Evolutionary conservation across 2,888 invertebrate species (phyloP).

Genomic region (Rhagonycha fulva): DNA sequence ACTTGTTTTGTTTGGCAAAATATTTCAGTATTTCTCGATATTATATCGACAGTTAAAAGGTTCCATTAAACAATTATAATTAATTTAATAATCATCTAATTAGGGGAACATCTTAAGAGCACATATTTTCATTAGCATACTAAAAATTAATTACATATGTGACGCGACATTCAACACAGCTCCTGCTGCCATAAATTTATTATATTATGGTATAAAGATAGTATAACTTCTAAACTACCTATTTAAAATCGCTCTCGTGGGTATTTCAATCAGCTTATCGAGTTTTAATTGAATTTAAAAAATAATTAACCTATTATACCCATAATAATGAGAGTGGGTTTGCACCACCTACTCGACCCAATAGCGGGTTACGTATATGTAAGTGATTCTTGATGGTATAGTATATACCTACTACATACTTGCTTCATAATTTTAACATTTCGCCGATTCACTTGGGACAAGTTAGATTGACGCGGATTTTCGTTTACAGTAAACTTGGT

Average conservation of each 20-base stretch:
- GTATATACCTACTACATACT: background rate
- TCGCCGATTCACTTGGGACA: background rate
- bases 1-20: background rate
- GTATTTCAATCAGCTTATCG: conserved; percentile 40
- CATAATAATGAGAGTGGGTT: conserved; percentile 15
- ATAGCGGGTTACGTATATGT: conserved; percentile 4
- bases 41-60: background rate
- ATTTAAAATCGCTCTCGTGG: conserved; percentile 33
- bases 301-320: conserved; percentile 27
- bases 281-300: conserved; percentile 33
- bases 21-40: background rate
- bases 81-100: background rate
- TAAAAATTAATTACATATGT: conserved; percentile 41
- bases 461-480: background rate
- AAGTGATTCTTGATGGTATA: background rate
- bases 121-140: conserved; percentile 39
- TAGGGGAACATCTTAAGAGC: conserved; percentile 1
- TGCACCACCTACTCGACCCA: conserved; percentile 15
- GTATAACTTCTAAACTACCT: conserved; percentile 35
- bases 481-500: background rate
- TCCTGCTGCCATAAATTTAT: conserved; percentile 35
- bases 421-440: background rate
- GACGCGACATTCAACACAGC: conserved; percentile 35
- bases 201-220: conserved; percentile 38
- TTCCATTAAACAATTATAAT: background rate